Base-by-base conservation (phyloP, 2,113 vertebrate genomes). In the Oostethus manadensis region DNA sequence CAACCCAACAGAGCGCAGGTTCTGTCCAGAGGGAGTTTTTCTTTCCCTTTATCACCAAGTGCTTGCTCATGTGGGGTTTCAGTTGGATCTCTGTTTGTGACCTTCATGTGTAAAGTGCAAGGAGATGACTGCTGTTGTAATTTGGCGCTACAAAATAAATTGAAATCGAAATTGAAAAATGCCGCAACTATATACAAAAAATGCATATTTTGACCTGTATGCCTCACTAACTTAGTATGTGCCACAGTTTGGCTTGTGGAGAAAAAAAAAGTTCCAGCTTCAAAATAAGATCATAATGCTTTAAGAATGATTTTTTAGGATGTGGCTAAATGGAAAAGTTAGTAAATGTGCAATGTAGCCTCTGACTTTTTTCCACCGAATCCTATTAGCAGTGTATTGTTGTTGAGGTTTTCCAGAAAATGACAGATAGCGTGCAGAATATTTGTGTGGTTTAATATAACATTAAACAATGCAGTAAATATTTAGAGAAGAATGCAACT, bases 381-480 rank as follows among this genome's bases (percentile, higher is more conserved):
- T 60, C 42, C 40, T 43, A 10, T 18, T 65, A n/a, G n/a, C n/a
- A n/a, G n/a, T 42, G 73, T 80, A n/a, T 51, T 68, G 43, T 71
- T 74, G 69, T 72, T 70, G 62, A 64, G 20, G 44, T 62, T 66
- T 71, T 60, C 59, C 10, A 45, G 51, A 74, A 60, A 62, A 63
- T 42, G 42, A 56, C 20, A 14, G 43, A 20, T 69, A 42, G 47
- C 60, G 40, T 64, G 63, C 29, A 51, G 51, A 49, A 50, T 55
- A 50, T 67, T 43, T 77, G 9, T 62, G 18, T 49, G 33, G 5
- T 21, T 42, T 53, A 15, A 10, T 53, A 9, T 49, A 21, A 61
- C 18, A 64, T 23, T 23, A 23, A 26, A 13, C 6, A 60, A 66
- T 15, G 59, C 46, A 70, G 51, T 51, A 64, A 60, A 59, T 22